Evolutionary conservation across 2,113 vertebrate genomes (phyloP).

Genomic region (Oophaga pumilio): DNA sequence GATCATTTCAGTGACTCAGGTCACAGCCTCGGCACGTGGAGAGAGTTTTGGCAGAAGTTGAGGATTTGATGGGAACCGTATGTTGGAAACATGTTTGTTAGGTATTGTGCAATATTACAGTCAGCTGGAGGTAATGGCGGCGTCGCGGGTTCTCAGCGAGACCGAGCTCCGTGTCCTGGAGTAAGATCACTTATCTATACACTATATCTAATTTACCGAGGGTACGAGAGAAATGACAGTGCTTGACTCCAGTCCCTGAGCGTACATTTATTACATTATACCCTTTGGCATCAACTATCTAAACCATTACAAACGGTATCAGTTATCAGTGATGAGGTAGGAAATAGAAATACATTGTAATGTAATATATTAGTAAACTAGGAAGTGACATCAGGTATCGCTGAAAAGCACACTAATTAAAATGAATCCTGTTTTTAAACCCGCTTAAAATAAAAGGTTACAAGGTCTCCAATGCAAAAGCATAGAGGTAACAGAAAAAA

Average conservation of each 20-base stretch:
- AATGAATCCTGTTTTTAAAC: too few relatives aligned
- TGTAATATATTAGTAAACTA: not conserved
- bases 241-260: too few relatives aligned
- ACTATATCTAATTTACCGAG: not conserved
- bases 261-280: too few relatives aligned
- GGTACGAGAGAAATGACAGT: not conserved
- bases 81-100: constrained; percentile 6
- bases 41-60: not conserved
- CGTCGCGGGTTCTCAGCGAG: not conserved
- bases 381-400: not conserved
- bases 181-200: not conserved
- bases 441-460: too few relatives aligned
- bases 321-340: not conserved
- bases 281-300: too few relatives aligned
- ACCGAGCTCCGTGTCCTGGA: not conserved
- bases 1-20: not conserved
- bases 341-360: not conserved
- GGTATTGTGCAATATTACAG: constrained; percentile 7
- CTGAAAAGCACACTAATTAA: too few relatives aligned
- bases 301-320: not conserved
- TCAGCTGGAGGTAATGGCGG: not conserved
- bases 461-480: too few relatives aligned
- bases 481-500: too few relatives aligned
- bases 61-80: not conserved
- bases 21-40: not conserved